These are phyloP conservation scores for Matsumyia berberina DNA, from an alignment of 2,888 invertebrate genomes.

Conservation along the genomic window DNA sequence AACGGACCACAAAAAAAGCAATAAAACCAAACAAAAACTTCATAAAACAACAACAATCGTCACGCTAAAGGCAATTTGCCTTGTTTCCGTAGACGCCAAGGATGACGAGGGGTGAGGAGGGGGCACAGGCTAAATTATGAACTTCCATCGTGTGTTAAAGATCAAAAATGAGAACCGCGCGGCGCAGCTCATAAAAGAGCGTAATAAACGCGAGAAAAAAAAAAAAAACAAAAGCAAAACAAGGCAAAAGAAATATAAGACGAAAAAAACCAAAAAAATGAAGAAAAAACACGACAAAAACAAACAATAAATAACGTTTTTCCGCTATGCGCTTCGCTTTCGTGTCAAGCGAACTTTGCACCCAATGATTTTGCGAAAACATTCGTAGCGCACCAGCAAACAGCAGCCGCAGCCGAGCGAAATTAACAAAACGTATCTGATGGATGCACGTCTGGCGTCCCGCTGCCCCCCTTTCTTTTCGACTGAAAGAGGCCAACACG, in stretches of 20 bases:
- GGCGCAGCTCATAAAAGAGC: constrained; percentile 21
- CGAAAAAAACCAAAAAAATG: background rate
- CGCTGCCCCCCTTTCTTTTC: constrained; percentile 10
- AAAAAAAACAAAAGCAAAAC: constrained; percentile 23
- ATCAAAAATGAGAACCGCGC: constrained; percentile 56
- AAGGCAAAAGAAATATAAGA: background rate
- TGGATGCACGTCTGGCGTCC: constrained; percentile 16
- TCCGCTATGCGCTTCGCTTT: constrained; percentile 58
- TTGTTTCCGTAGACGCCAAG: no score
- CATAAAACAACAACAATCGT: constrained; percentile 1
- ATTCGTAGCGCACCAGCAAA: background rate
- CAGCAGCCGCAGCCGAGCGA: constrained; percentile 36
- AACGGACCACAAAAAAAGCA: background rate
- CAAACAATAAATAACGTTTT: constrained; percentile 63
- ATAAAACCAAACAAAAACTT: background rate
- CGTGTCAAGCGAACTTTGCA: constrained; percentile 69
- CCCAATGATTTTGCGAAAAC: constrained; percentile 62
- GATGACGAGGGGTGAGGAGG: background rate
- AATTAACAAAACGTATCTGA: constrained; percentile 67
- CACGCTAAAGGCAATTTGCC: background rate
- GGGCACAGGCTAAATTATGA: constrained; percentile 15
- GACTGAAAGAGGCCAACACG: constrained; percentile 54
- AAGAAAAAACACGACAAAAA: constrained; percentile 28
- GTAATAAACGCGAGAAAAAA: constrained; percentile 30
- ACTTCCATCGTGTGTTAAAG: constrained; percentile 39